phyloP scores from a whole-genome alignment of 2,888 invertebrate genomes.

The Eucriotettix oculatus region DNA sequence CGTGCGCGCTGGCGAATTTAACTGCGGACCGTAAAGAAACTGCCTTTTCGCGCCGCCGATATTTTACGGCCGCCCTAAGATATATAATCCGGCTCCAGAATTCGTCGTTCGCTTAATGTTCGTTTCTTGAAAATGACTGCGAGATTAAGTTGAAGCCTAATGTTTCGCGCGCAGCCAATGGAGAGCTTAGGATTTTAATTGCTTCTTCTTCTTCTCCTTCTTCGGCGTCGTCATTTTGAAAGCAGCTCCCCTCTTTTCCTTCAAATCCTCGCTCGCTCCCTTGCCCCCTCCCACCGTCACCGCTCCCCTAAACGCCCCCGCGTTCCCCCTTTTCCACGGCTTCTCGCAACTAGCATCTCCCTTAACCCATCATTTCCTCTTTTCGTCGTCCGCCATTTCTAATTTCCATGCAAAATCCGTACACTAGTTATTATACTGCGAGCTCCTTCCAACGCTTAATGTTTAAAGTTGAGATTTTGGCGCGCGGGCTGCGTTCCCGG shows the following conservation, averaged over 20 bases:
- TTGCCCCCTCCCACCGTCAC: background rate
- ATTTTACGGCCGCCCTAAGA: background rate
- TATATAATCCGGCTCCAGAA: background rate
- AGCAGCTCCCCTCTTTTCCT: too few species aligned
- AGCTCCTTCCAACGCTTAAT: constrained; percentile 9
- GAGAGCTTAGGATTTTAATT: background rate
- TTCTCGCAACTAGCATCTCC: background rate
- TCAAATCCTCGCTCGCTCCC: too few species aligned
- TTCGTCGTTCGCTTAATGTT: background rate
- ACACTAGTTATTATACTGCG: constrained; percentile 4
- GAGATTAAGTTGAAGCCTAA: background rate
- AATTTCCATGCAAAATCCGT: constrained; percentile 13
- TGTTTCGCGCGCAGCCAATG: background rate
- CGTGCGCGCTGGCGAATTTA: too few species aligned
- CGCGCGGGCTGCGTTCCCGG: background rate
- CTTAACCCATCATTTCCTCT: constrained; percentile 2
- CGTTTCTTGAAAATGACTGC: background rate
- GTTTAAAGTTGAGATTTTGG: constrained; percentile 13
- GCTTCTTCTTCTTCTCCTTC: background rate
- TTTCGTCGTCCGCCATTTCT: constrained; percentile 11
- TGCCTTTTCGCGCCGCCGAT: background rate
- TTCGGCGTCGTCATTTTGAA: background rate
- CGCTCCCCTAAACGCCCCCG: background rate
- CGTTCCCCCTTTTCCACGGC: background rate
- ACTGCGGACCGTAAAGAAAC: background rate